A percentile compares a stretch with the other conserved stretches of the same genome.
Evolutionary conservation across 92 coral and sea anemone species (phyloP).

Genomic region (Palythoa heliodiscus): DNA sequence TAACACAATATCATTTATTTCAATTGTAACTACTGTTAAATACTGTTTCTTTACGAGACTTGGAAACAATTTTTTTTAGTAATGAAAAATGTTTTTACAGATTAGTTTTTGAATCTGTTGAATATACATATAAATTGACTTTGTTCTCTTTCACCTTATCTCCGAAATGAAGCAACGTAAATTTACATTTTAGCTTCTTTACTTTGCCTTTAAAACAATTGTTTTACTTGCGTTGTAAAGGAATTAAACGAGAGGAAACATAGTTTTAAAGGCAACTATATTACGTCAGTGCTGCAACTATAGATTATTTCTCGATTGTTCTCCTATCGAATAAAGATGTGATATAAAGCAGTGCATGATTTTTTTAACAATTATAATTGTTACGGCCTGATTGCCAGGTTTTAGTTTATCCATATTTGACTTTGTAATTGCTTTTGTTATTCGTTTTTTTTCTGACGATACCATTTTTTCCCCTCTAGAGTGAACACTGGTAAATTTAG

Average conservation of each 20-base stretch:
- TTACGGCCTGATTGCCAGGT: not conserved
- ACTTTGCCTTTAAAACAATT: not conserved
- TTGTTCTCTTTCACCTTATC: not conserved
- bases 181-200: not conserved
- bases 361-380: not conserved
- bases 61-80: not conserved
- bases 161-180: not conserved
- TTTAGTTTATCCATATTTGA: not conserved
- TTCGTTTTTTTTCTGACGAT: not conserved
- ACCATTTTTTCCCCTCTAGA: not conserved
- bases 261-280: too few relatives aligned
- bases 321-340: conserved; percentile 4
- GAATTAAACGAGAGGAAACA: too few relatives aligned
- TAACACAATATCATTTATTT: not conserved
- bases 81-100: not conserved
- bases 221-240: too few relatives aligned
- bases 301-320: conserved; percentile 7
- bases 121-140: not conserved
- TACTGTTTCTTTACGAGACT: too few relatives aligned
- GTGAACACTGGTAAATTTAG: not conserved
- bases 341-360: conserved; percentile 1
- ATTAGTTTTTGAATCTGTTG: not conserved
- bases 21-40: not conserved
- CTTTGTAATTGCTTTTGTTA: not conserved
- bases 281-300: not conserved